Percentiles rank a stretch among this genome's conserved stretches.
Conservation (phyloP, 2,113 vertebrate genomes). For the Esox niger region DNA sequence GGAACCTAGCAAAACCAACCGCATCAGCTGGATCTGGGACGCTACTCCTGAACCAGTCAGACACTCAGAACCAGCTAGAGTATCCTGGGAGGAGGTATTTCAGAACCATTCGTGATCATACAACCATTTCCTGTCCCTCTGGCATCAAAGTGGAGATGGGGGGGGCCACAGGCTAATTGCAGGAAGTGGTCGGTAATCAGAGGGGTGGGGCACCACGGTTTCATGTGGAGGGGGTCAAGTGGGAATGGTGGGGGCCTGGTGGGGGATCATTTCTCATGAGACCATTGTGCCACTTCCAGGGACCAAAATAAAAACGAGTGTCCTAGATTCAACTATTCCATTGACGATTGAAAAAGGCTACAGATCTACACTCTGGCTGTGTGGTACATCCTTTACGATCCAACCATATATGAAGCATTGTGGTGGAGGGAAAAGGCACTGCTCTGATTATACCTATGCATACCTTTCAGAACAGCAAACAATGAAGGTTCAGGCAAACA, state of each 20-base stretch:
- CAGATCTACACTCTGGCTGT: slow-evolving; percentile 4
- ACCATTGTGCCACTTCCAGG: slow-evolving; percentile 42
- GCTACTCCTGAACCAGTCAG: not conserved
- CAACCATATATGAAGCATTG: too few relatives aligned
- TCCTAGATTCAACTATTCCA: slow-evolving; percentile 45
- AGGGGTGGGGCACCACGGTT: slow-evolving; percentile 39
- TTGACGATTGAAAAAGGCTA: slow-evolving; percentile 34
- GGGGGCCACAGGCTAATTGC: slow-evolving; percentile 56
- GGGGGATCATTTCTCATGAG: slow-evolving; percentile 23
- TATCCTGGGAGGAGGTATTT: slow-evolving; percentile 5
- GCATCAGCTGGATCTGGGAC: not conserved
- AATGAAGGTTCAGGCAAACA: too few relatives aligned
- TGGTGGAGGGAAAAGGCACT: too few relatives aligned
- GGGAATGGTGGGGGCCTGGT: not conserved
- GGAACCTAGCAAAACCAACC: too few relatives aligned
- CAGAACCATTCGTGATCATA: slow-evolving; percentile 39
- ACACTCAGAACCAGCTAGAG: not conserved
- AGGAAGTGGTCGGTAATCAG: slow-evolving; percentile 64
- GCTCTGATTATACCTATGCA: too few relatives aligned
- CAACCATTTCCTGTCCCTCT: slow-evolving; percentile 56
- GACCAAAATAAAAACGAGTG: slow-evolving; percentile 60
- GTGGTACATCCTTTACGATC: too few relatives aligned
- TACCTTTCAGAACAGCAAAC: too few relatives aligned
- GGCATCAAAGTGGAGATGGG: slow-evolving; percentile 50
- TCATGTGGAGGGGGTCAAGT: not conserved